Evolutionary conservation across 1,140 invertebrate genomes (phyloP), one percentile per base, ranked within the genome.

Genomic region (Danaus melanippus): DNA sequence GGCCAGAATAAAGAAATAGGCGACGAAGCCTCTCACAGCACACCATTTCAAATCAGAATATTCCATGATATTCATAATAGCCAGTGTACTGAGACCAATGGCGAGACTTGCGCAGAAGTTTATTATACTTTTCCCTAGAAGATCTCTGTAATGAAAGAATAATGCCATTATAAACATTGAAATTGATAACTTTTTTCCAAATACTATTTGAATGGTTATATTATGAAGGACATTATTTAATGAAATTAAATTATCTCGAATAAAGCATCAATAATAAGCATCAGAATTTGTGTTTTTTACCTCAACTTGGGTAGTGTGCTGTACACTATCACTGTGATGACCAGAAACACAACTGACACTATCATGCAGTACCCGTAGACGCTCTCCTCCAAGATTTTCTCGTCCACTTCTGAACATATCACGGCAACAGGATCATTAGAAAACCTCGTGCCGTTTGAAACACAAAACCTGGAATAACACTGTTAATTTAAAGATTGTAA

Each of bases 41-140:
- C 80, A 84, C n/a, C 74, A 46, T 9, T 51, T 55, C 68, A 81
- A 72, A 7, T 79, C 56, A 1, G 50, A 46, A 49, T 72, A 77
- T n/a, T 48, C 39, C 46, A 73, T 51, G 11, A 80, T 42, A 10
- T 79, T 79, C 54, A 79, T 63, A 10, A 68, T 62, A 8, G 60
- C 53, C 21, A 80, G 52, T 50, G 77, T 56, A 42, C 52, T 49
- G 8, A 81, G 63, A 9, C 67, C 79, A 10, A 76, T 48, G 0
- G 68, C 68, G 7, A 76, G 59, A 43, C 71, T 74, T 1, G 43
- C 44, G 42, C 81, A 84, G 44, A 79, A 79, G 47, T 68, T 74
- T 7, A 79, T 71, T 10, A 84, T 73, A 58, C 77, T 82, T 46
- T 79, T 82, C 10, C 81, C 81, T 50, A 73, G 71, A 12, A 82